phyloP scores from a whole-genome alignment of 2,113 vertebrate genomes.

The Okapia johnstoni region DNA sequence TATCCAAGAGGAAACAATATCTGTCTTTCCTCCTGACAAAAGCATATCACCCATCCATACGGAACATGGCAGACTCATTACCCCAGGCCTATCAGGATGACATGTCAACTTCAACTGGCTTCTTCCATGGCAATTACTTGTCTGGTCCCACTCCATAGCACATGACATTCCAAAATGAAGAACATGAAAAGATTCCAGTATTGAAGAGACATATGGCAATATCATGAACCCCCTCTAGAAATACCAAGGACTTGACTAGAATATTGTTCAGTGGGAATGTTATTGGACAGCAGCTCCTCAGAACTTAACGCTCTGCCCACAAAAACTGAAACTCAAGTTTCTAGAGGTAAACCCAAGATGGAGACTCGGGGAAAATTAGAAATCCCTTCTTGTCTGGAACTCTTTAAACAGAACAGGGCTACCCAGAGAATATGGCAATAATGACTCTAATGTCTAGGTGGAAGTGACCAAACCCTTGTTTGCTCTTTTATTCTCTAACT shows the following conservation, averaged over 20 bases:
- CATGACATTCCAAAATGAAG: neutral
- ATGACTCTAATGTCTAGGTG: neutral
- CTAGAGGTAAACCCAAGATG: neutral
- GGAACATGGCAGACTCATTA: neutral
- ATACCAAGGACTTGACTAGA: neutral
- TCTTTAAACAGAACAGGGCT: neutral
- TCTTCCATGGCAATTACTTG: neutral
- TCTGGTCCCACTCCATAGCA: neutral
- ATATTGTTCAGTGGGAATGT: neutral
- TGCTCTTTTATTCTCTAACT: neutral
- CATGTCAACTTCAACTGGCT: neutral
- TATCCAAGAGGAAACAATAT: neutral
- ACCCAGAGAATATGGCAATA: neutral
- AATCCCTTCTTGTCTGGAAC: neutral
- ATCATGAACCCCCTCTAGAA: neutral
- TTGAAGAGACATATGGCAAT: neutral
- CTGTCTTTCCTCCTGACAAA: neutral
- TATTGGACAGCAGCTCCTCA: neutral
- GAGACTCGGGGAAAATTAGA: neutral
- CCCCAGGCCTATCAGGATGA: neutral
- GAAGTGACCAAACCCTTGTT: neutral
- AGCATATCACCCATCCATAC: accelerated
- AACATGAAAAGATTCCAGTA: neutral
- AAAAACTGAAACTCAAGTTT: neutral
- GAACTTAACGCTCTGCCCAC: neutral